Base-by-base conservation (phyloP, 2,113 vertebrate genomes). In the Thunnus maccoyii region DNA sequence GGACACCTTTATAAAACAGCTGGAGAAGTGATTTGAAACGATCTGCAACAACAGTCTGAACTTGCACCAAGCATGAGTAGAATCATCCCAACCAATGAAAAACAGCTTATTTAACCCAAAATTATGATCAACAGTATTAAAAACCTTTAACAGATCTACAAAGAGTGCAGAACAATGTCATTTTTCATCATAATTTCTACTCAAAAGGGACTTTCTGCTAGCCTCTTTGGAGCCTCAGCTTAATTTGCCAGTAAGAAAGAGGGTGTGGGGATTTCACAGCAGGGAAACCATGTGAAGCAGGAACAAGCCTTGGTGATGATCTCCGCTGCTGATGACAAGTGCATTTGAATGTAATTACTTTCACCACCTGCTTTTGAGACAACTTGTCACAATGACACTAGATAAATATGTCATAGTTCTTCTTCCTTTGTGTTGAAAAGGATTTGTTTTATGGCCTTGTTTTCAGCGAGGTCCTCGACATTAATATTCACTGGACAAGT, bases 271-370 rank as follows among this genome's bases (percentile, higher is more conserved):
- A 79, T 85, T 84, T 93, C 76, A 90, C 88, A 87, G 90, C 76
- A 82, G 87, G 73, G 79, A 78, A 88, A 71, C 80, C 82, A 87
- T 85, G 88, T 91, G 80, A 88, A 82, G 77, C 81, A 68, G 64
- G 46, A 89, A 83, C 71, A 78, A 76, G 85, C 44, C 55, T 71
- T 68, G 64, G 69, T 76, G 76, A 86, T 89, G 69, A 87, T 83
- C 86, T 90, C 87, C 75, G 68, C 86, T 58, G 62, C 58, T 44
- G 63, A 77, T 90, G 88, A 91, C 78, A 91, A 86, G 81, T 92
- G 93, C 74, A 91, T 92, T 90, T 86, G 80, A 89, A 90, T 88
- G 80, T 89, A 91, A 94, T 93, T 91, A 90, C 86, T 84, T 88
- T 82, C 57, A 77, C 64, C 61, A 86, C 46, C 67, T 60, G 36